These are phyloP conservation scores for Torymus texanus DNA, from an alignment of 2,888 invertebrate species.

Conservation along the genomic window DNA sequence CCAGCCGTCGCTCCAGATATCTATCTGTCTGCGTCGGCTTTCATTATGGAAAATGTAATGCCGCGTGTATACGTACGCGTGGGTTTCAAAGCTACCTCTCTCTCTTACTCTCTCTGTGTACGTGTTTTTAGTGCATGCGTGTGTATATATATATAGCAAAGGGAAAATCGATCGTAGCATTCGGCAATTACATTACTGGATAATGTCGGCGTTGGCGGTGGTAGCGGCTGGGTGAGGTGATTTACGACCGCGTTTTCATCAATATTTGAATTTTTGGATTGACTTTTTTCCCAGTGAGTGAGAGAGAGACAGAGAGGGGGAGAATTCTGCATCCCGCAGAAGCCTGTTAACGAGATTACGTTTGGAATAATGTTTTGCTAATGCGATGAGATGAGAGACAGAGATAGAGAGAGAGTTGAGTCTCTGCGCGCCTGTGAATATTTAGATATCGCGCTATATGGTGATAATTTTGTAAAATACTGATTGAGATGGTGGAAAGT, in stretches of 20 bases:
- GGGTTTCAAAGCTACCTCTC: background rate
- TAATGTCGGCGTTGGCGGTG: background rate
- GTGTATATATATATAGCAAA: background rate
- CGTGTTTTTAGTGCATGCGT: slow-evolving; percentile 31
- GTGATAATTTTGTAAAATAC: no score
- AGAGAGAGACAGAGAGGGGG: background rate
- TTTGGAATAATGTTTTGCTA: background rate
- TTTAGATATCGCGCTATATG: no score
- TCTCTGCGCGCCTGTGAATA: no score
- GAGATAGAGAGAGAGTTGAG: no score
- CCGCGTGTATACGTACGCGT: background rate
- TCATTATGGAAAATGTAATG: slow-evolving; percentile 47
- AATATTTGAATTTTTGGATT: slow-evolving; percentile 49
- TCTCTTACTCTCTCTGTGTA: no score
- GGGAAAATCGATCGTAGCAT: slow-evolving; percentile 50
- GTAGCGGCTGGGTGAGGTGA: slow-evolving; percentile 2
- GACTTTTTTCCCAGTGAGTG: background rate
- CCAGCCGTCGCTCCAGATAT: background rate
- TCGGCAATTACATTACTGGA: slow-evolving; percentile 55
- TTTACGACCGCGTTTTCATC: slow-evolving; percentile 31
- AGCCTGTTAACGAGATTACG: slow-evolving; percentile 27
- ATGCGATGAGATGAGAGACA: slow-evolving; percentile 1
- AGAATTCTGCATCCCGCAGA: no score
- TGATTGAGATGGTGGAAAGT: no score
- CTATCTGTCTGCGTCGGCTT: slow-evolving; percentile 47